phyloP scores from a whole-genome alignment of 2,113 vertebrate species.

The Halichoerus grypus region DNA sequence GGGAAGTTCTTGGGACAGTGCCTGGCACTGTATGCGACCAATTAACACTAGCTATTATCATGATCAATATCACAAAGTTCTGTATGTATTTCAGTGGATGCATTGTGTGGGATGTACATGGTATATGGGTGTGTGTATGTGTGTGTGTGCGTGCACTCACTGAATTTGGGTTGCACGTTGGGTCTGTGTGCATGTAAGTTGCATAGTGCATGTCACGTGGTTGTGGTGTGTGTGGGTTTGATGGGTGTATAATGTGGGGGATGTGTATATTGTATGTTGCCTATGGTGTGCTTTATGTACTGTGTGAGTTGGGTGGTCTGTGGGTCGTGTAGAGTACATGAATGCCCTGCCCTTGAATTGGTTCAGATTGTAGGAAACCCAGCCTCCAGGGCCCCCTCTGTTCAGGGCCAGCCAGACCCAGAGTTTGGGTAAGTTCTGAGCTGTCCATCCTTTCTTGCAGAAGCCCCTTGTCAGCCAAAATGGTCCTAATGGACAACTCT shows the following conservation, averaged over 20 bases:
- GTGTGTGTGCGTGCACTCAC: background rate
- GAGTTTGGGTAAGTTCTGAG: background rate
- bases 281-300: background rate
- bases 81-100: background rate
- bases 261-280: background rate
- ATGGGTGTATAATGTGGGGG: background rate
- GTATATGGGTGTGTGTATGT: background rate
- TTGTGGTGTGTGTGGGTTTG: background rate
- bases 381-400: background rate
- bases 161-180: background rate
- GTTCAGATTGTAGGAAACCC: background rate
- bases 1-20: background rate
- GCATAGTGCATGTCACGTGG: rapidly evolving
- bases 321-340: rapidly evolving
- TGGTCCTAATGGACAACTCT: background rate
- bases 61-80: background rate
- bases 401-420: background rate
- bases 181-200: background rate
- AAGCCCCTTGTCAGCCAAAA: background rate
- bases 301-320: background rate
- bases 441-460: background rate
- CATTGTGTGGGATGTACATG: rapidly evolving
- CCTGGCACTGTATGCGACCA: background rate
- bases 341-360: background rate
- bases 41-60: background rate